Evolutionary conservation across 2,113 vertebrate species (phyloP), one percentile per base, ranked within the genome.

Genomic region (Nibea coibor): DNA sequence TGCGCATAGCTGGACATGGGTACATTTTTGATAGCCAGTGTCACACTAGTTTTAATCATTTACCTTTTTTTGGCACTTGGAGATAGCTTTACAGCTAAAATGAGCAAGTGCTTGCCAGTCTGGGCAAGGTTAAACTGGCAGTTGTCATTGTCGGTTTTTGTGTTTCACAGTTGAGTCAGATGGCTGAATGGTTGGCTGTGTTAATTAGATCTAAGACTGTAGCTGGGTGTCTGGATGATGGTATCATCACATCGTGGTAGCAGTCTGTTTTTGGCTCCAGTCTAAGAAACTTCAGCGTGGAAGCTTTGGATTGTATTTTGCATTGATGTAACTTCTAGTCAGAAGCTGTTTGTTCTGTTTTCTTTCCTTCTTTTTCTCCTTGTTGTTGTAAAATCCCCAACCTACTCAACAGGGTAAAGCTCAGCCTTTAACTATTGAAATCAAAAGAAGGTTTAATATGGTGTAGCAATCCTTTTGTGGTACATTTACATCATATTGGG

Each of bases 391-490:
- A 68, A 57, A 48, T 22, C 14, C 67, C 22, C 17, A 61, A 68
- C 79, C 80, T 50, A 65, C 73, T 24, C 54, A 15, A 3, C 35
- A n/a, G 19, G 26, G 22, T 31, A 19, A n/a, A 56, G 45, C 51
- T 71, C 5, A 14, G 59, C 76, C 58, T 28, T 28, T 1, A 39
- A 39, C 68, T 16, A 8, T n/a, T 12, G 11, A 75, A 74, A 74
- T 69, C 20, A 72, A 75, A 85, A 35, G n/a, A 47, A 10, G 48
- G 3, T 42, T 24, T 74, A 15, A 75, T 67, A 22, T 1, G 15
- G 4, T n/a, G 39, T 26, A 1, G 53, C 56, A 14, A 35, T 69
- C 39, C 22, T 43, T 62, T 26, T 56, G 22, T 74, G 48, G 19
- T 24, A 16, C 50, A 59, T 79, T 81, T 35, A 15, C 51, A 53